A percentile compares a stretch with the other conserved stretches of the same genome.
Evolutionary conservation across 2,113 vertebrate genomes (phyloP).

Genomic region (Tursiops truncatus): DNA sequence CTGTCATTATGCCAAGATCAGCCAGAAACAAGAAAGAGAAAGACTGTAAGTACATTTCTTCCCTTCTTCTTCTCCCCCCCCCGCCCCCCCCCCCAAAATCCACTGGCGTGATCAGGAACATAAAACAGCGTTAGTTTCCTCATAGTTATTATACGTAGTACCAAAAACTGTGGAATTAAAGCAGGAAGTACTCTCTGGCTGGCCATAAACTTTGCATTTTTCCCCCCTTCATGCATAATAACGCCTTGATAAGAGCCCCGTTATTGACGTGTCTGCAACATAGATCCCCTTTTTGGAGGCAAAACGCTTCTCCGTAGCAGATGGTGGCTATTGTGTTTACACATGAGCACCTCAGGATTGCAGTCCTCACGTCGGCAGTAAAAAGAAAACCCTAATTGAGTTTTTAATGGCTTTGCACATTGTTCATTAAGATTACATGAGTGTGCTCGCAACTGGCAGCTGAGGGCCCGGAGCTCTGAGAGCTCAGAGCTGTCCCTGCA

Average conservation of each 20-base stretch:
- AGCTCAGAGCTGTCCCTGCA: constrained; percentile 51
- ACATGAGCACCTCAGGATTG: constrained; percentile 89
- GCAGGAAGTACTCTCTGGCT: constrained; percentile 84
- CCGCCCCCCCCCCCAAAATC: not conserved
- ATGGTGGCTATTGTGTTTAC: constrained; percentile 89
- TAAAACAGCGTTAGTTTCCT: constrained; percentile 75
- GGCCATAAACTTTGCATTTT: constrained; percentile 83
- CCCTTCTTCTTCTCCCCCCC: not conserved
- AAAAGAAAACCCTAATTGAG: constrained; percentile 88
- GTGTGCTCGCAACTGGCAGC: constrained; percentile 79
- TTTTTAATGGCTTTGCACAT: constrained; percentile 93
- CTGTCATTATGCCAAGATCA: constrained; percentile 56
- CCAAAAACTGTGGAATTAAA: constrained; percentile 83
- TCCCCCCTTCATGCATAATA: constrained; percentile 82
- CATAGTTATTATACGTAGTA: constrained; percentile 81
- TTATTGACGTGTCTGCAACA: constrained; percentile 57
- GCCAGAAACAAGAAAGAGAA: constrained; percentile 68
- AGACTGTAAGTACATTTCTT: constrained; percentile 78
- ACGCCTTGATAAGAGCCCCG: constrained; percentile 81
- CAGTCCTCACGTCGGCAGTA: constrained; percentile 85
- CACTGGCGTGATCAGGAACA: constrained; percentile 65
- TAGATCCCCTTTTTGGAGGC: constrained; percentile 79
- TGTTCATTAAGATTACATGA: constrained; percentile 88
- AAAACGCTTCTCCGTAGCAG: constrained; percentile 80
- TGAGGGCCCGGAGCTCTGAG: constrained; percentile 73